These are phyloP conservation scores for Sphenopsis melanotis DNA, from an alignment of 2,797 vertebrate species.

Conservation along the genomic window DNA sequence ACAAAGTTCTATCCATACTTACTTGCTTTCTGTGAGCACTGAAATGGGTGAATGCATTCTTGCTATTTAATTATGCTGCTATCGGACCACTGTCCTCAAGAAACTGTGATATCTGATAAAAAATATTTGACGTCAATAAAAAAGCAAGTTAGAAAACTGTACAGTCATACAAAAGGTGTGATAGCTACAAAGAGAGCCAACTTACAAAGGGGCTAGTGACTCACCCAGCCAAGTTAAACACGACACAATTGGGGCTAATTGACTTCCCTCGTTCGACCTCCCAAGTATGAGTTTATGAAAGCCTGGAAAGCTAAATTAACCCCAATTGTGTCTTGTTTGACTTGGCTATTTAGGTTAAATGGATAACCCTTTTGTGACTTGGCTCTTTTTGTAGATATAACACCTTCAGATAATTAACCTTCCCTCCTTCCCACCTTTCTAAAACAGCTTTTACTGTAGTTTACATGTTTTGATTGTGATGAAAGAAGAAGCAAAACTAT, in stretches of 20 bases:
- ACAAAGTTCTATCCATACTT: not conserved
- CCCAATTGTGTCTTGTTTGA: conserved; percentile 42
- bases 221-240: conserved; percentile 58
- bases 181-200: conserved; percentile 31
- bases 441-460: not conserved
- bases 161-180: conserved; percentile 39
- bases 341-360: conserved; percentile 36
- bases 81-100: not conserved
- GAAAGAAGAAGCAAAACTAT: not conserved
- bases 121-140: not conserved
- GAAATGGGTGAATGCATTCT: conserved; percentile 1
- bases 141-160: not conserved
- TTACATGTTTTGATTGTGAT: not conserved
- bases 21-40: not conserved
- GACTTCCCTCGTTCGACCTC: conserved; percentile 51
- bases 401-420: conserved; percentile 27
- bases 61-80: conserved; percentile 35
- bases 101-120: not conserved
- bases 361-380: conserved; percentile 35
- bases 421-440: not conserved
- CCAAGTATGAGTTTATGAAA: conserved; percentile 48
- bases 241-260: conserved; percentile 46
- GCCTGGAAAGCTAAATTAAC: conserved; percentile 55
- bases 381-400: conserved; percentile 16
- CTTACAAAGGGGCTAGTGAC: conserved; percentile 27